These are phyloP conservation scores for Pimephales promelas DNA, from an alignment of 2,113 vertebrate genomes.

Conservation along the genomic window DNA sequence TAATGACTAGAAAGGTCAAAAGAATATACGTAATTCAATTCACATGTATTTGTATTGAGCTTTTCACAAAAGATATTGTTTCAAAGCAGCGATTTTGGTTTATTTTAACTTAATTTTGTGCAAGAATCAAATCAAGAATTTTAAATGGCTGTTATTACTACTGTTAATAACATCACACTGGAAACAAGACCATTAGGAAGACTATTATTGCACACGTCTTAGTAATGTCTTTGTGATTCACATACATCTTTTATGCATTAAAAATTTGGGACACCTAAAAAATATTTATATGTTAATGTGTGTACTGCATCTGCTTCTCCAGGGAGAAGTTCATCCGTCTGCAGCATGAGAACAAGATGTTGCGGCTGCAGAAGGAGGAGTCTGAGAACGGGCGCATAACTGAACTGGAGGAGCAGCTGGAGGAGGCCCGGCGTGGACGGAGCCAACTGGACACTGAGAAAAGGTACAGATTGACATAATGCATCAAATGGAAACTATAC, in stretches of 20 bases:
- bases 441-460: constrained; percentile 91
- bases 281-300: neutral
- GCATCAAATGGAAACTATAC: neutral
- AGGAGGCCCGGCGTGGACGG: constrained; percentile 84
- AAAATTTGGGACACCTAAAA: neutral
- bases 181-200: neutral
- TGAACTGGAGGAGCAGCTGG: constrained; percentile 84
- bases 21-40: no score
- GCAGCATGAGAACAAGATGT: constrained; percentile 98
- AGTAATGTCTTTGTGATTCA: neutral
- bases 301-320: neutral
- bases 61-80: no score
- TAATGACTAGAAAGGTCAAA: neutral
- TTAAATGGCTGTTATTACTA: neutral
- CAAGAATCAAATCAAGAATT: neutral
- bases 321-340: constrained; percentile 94
- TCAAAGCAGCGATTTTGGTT: no score
- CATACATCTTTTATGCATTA: neutral
- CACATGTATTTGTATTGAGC: no score
- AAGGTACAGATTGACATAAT: constrained; percentile 61
- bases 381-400: constrained; percentile 85
- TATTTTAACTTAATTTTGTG: neutral
- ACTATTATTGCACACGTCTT: neutral
- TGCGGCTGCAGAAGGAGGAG: constrained; percentile 89
- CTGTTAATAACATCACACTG: neutral